Evolutionary conservation across 1,140 invertebrate species (phyloP).

Genomic region (Wiebesia pumilae): DNA sequence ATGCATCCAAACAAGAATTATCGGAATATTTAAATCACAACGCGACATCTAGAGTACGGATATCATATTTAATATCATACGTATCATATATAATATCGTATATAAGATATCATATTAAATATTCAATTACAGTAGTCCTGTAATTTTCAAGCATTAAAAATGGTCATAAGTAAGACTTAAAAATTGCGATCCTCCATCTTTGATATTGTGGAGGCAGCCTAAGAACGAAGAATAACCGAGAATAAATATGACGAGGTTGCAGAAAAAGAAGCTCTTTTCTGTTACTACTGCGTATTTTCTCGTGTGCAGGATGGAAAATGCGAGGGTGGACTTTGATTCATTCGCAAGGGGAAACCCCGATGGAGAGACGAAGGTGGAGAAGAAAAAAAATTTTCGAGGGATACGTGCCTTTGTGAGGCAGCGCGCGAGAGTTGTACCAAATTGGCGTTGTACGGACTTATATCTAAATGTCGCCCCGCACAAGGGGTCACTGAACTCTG

Average conservation of each 20-base stretch:
- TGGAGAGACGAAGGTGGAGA: background rate
- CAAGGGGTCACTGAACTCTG: background rate
- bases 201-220: background rate
- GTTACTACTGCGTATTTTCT: slow-evolving; percentile 41
- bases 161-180: background rate
- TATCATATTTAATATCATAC: too few relatives aligned
- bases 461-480: background rate
- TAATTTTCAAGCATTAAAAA: background rate
- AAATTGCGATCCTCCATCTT: background rate
- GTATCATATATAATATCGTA: too few relatives aligned
- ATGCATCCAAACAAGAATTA: background rate
- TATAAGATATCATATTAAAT: too few relatives aligned
- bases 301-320: background rate
- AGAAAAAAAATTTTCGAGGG: slow-evolving; percentile 19
- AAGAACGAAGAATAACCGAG: background rate
- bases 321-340: slow-evolving; percentile 42
- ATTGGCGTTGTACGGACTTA: slow-evolving; percentile 10
- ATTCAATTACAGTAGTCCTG: too few relatives aligned
- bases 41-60: too few relatives aligned
- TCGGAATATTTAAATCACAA: too few relatives aligned
- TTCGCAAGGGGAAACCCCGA: slow-evolving; percentile 11
- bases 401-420: slow-evolving; percentile 27
- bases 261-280: slow-evolving; percentile 41
- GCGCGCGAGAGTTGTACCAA: slow-evolving; percentile 29
- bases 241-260: slow-evolving; percentile 49